These are phyloP conservation scores for Capitulum mitella DNA, from an alignment of 2,888 invertebrate species.

Conservation along the genomic window DNA sequence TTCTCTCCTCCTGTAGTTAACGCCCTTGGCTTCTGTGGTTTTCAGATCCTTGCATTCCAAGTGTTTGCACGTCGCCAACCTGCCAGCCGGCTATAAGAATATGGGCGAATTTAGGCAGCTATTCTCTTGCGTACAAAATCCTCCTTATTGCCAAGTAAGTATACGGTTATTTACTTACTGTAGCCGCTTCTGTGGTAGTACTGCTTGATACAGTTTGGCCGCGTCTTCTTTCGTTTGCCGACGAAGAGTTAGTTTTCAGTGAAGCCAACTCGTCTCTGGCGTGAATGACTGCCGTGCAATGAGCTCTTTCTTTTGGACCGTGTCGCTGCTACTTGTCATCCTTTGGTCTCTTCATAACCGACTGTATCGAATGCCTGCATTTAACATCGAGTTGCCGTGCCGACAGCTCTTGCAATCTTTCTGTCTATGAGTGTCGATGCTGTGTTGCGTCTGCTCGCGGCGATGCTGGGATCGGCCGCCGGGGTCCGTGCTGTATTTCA, in stretches of 20 bases:
- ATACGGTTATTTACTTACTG: background rate
- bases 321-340: background rate
- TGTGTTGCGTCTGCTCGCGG: too few species aligned
- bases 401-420: background rate
- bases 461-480: too few species aligned
- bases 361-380: background rate
- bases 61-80: slow-evolving; percentile 49
- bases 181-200: background rate
- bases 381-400: background rate
- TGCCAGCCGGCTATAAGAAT: slow-evolving; percentile 49
- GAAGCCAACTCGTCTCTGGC: background rate
- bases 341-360: background rate
- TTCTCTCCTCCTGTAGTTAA: slow-evolving; percentile 14
- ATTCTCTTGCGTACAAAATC: slow-evolving; percentile 48
- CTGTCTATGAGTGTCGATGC: background rate
- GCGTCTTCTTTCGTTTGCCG: background rate
- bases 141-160: slow-evolving; percentile 50
- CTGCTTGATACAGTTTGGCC: background rate
- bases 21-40: slow-evolving; percentile 38
- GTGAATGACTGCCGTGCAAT: background rate
- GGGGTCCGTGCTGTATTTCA: background rate
- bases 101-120: slow-evolving; percentile 48
- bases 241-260: background rate
- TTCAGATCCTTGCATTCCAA: slow-evolving; percentile 49
- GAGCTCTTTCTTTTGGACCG: background rate